phyloP scores from a whole-genome alignment of 2,797 vertebrate genomes.

The Acomys russatus region DNA sequence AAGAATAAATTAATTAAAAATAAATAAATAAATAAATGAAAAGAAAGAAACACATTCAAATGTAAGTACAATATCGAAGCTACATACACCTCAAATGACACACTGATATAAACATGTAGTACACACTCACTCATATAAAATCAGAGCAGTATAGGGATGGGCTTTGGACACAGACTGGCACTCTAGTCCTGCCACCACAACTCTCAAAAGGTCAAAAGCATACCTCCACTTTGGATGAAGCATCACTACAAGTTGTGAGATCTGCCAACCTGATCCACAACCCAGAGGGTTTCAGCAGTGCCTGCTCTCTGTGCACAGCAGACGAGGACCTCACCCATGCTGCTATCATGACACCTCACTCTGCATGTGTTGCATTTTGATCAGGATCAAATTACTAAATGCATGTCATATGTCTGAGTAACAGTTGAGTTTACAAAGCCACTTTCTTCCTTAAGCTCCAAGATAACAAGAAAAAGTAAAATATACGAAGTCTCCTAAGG shows the following conservation, averaged over 20 bases:
- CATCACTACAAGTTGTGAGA: not conserved
- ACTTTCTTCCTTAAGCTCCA: constrained; percentile 13
- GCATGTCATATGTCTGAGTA: not conserved
- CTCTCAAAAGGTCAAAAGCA: not conserved
- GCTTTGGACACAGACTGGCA: not conserved
- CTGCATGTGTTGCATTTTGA: not conserved
- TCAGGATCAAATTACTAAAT: constrained; percentile 1
- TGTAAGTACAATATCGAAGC: not conserved
- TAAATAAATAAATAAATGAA: no score
- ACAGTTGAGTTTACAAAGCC: not conserved
- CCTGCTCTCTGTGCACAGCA: not conserved
- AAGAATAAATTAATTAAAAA: no score
- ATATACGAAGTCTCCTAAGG: not conserved
- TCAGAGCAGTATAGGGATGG: not conserved
- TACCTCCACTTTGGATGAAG: not conserved
- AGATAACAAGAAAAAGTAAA: constrained; percentile 48
- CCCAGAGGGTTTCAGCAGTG: not conserved
- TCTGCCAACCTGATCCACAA: not conserved
- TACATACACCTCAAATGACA: not conserved
- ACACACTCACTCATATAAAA: not conserved
- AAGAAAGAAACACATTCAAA: not conserved
- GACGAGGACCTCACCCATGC: not conserved
- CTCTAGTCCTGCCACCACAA: not conserved
- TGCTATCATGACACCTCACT: not conserved
- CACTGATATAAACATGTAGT: rapidly evolving